Evolutionary conservation across 2,888 invertebrate species (phyloP).

Genomic region (Acholoe squamosa): DNA sequence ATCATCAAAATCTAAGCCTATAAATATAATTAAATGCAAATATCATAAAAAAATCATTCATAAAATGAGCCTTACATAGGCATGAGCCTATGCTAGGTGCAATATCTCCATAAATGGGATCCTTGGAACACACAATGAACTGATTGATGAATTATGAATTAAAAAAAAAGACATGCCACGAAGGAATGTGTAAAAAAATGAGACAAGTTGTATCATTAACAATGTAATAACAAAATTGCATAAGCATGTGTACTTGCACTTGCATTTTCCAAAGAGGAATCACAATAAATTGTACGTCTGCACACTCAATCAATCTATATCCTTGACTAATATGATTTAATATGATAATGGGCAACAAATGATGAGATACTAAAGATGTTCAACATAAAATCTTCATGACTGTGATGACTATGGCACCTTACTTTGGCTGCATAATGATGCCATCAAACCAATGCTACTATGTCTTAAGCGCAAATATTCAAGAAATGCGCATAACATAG

Average conservation of each 20-base stretch:
- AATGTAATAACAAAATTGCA: background rate
- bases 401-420: background rate
- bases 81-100: background rate
- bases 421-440: background rate
- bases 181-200: background rate
- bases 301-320: background rate
- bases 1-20: slow-evolving; percentile 28
- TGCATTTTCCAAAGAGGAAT: background rate
- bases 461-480: too few relatives aligned
- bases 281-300: background rate
- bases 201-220: background rate
- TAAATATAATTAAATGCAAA: background rate
- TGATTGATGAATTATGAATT: background rate
- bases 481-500: too few relatives aligned
- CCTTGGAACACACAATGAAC: background rate
- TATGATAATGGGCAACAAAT: background rate
- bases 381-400: background rate
- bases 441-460: background rate
- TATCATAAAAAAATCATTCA: background rate
- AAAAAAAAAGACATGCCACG: background rate
- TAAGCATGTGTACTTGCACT: background rate
- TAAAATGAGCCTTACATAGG: background rate
- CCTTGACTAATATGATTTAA: background rate
- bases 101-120: background rate
- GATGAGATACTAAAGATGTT: background rate